phyloP scores from a whole-genome alignment of 2,888 invertebrate genomes.

The Argyresthia albistria region DNA sequence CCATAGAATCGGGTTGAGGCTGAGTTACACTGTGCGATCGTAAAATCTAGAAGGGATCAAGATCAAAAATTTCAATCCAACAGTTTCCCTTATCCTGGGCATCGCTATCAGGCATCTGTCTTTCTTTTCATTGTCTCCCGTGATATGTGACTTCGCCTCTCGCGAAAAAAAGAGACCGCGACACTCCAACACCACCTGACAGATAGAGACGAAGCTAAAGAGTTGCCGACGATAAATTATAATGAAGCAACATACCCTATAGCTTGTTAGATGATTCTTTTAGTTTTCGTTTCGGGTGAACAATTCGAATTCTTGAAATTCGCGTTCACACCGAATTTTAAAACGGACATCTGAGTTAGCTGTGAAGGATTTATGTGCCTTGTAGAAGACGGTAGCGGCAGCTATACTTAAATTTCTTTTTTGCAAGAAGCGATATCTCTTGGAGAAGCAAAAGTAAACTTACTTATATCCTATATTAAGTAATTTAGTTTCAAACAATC shows the following conservation, averaged over 20 bases:
- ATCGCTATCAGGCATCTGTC: constrained; percentile 26
- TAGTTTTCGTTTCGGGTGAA: constrained; percentile 37
- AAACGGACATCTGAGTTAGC: constrained; percentile 33
- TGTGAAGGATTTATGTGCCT: background rate
- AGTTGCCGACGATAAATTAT: constrained; percentile 43
- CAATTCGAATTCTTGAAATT: constrained; percentile 38
- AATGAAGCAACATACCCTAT: constrained; percentile 36
- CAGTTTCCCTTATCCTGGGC: constrained; percentile 12
- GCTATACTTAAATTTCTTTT: too few relatives aligned
- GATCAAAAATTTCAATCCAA: constrained; percentile 9
- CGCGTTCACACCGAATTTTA: constrained; percentile 46
- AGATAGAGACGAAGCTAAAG: constrained; percentile 22
- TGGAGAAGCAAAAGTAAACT: too few relatives aligned
- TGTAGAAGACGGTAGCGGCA: too few relatives aligned
- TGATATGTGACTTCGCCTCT: constrained; percentile 44
- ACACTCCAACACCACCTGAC: constrained; percentile 12
- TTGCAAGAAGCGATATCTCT: too few relatives aligned
- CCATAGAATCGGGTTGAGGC: background rate
- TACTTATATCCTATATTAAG: too few relatives aligned
- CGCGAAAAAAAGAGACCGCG: constrained; percentile 19
- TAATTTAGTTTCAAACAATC: too few relatives aligned
- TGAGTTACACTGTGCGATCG: background rate
- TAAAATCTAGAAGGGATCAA: background rate
- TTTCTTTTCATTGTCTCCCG: constrained; percentile 43
- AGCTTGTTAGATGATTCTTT: constrained; percentile 36